Evolutionary conservation across 2,113 vertebrate genomes (phyloP).

Genomic region (Myanophis thanlyinensis): DNA sequence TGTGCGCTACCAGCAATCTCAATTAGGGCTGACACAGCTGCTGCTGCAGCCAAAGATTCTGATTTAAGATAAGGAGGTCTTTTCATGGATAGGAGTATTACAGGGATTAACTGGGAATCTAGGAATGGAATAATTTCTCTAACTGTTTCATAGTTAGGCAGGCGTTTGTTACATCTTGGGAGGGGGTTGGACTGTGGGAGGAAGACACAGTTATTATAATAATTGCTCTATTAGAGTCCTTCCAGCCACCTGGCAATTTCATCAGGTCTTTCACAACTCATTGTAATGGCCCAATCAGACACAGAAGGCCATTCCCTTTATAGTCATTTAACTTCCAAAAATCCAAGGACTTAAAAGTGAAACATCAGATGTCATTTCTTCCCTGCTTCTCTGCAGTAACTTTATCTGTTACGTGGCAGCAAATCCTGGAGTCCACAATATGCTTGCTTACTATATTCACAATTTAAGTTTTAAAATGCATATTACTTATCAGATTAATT

Average conservation of each 20-base stretch:
- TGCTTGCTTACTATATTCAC: not conserved
- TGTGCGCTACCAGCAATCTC: constrained; percentile 5
- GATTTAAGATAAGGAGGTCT: not conserved
- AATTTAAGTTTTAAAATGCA: not conserved
- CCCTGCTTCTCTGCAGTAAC: not conserved
- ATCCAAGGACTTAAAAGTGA: not conserved
- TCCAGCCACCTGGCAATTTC: constrained; percentile 1
- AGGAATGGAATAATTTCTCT: constrained; percentile 43
- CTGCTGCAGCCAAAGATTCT: constrained; percentile 20
- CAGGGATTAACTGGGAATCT: constrained; percentile 30
- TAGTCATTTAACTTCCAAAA: not conserved
- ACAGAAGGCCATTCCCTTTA: not conserved
- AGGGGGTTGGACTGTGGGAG: not conserved
- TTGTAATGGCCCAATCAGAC: accelerated
- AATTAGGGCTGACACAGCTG: constrained; percentile 6
- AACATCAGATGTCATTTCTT: not conserved
- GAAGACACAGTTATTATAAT: not conserved
- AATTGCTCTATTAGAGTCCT: constrained; percentile 15
- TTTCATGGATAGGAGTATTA: constrained; percentile 42
- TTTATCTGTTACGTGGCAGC: not conserved
- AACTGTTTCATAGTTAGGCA: not conserved
- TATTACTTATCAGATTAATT: not conserved
- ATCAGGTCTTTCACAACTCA: not conserved
- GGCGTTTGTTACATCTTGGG: constrained; percentile 22
- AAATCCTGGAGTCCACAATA: not conserved